Evolutionary conservation across 2,113 vertebrate genomes (phyloP).

Genomic region (Phainopepla nitens): DNA sequence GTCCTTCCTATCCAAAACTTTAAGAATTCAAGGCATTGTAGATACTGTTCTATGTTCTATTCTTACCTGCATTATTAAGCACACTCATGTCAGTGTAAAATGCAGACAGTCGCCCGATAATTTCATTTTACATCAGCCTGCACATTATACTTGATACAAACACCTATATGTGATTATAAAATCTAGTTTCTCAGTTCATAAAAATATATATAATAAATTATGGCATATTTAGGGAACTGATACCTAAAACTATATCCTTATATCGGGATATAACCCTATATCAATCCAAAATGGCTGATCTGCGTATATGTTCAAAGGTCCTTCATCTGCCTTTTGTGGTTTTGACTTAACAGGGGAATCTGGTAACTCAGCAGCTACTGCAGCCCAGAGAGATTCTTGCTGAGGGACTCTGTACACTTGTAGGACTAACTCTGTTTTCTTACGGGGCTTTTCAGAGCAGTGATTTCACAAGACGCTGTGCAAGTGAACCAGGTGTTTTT

Average conservation of each 20-base stretch:
- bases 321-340: neutral
- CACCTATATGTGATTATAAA: neutral
- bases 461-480: neutral
- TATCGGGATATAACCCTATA: neutral
- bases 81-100: neutral
- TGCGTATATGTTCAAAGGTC: neutral
- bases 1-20: neutral
- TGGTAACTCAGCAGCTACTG: neutral
- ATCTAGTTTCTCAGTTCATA: neutral
- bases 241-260: neutral
- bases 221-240: neutral
- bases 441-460: neutral
- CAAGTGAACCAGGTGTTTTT: neutral
- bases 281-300: neutral
- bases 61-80: neutral
- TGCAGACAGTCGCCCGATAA: neutral
- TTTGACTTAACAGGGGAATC: neutral
- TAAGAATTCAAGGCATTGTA: neutral
- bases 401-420: neutral
- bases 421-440: neutral
- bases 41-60: neutral
- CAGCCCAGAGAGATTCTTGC: neutral
- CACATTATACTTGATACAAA: neutral
- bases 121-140: neutral
- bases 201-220: neutral